phyloP scores from a whole-genome alignment of 2,113 vertebrate genomes.

The Budorcas taxicolor region DNA sequence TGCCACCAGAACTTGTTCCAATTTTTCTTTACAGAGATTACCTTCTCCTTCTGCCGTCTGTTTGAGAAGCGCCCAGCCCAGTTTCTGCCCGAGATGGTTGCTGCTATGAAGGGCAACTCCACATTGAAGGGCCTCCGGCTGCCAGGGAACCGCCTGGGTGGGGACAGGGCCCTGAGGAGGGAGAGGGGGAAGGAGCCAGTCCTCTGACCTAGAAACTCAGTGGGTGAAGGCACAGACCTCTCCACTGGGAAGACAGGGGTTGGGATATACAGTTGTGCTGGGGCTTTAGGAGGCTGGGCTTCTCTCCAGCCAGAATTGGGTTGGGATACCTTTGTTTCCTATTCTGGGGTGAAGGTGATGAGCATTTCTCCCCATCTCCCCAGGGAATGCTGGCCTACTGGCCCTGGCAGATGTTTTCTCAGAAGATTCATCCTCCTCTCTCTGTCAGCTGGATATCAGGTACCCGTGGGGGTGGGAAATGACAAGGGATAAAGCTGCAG shows the following conservation, averaged over 20 bases:
- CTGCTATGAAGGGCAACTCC: conserved; percentile 81
- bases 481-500: background rate
- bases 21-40: conserved; percentile 83
- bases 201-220: conserved; percentile 28
- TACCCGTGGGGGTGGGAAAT: conserved; percentile 50
- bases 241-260: background rate
- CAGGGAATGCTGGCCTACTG: conserved; percentile 85
- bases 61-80: conserved; percentile 86
- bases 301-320: background rate
- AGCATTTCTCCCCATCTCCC: conserved; percentile 4
- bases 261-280: background rate
- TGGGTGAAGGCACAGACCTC: background rate
- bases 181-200: background rate
- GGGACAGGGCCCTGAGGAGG: conserved; percentile 48
- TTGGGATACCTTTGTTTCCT: background rate
- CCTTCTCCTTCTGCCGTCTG: conserved; percentile 89
- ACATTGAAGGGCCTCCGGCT: conserved; percentile 87
- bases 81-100: conserved; percentile 84
- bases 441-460: conserved; percentile 90
- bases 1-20: conserved; percentile 2
- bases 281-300: background rate
- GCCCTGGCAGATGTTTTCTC: conserved; percentile 89
- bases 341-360: background rate
- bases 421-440: conserved; percentile 81
- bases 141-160: conserved; percentile 92